Conservation (phyloP, 1,140 invertebrate genomes). For the Psix sp. region DNA sequence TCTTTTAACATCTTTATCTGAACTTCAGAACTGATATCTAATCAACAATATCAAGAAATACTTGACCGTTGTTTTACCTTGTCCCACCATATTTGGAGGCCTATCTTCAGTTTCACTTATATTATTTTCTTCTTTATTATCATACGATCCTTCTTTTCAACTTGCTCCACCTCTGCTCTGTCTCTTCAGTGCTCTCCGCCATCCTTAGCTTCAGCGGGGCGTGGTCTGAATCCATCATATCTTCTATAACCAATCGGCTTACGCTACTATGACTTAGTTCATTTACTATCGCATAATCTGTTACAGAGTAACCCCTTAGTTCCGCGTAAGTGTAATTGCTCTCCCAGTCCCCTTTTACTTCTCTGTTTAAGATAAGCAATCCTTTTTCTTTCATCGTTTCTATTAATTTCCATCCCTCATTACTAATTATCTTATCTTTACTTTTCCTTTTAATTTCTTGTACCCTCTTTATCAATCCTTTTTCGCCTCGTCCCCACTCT, state of each 20-base stretch:
- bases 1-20: too few species aligned
- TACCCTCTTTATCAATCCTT: background rate
- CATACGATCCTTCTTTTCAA: background rate
- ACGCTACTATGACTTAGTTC: background rate
- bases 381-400: slow-evolving; percentile 1
- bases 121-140: too few species aligned
- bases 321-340: slow-evolving; percentile 32
- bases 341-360: slow-evolving; percentile 17
- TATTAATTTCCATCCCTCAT: slow-evolving; percentile 8
- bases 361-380: slow-evolving; percentile 4
- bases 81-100: too few species aligned
- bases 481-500: slow-evolving; percentile 7
- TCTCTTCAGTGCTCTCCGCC: background rate
- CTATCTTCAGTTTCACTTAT: too few species aligned
- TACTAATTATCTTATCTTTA: slow-evolving; percentile 26
- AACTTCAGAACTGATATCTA: too few species aligned
- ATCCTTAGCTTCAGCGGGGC: slow-evolving; percentile 1
- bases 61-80: too few species aligned
- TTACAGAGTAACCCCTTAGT: slow-evolving; percentile 7
- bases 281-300: slow-evolving; percentile 24
- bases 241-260: background rate
- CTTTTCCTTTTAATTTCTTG: slow-evolving; percentile 10
- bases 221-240: slow-evolving; percentile 19
- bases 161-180: background rate
- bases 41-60: too few species aligned